Evolutionary conservation across 2,797 vertebrate species (phyloP).

Genomic region (Cephalopachus bancanus): DNA sequence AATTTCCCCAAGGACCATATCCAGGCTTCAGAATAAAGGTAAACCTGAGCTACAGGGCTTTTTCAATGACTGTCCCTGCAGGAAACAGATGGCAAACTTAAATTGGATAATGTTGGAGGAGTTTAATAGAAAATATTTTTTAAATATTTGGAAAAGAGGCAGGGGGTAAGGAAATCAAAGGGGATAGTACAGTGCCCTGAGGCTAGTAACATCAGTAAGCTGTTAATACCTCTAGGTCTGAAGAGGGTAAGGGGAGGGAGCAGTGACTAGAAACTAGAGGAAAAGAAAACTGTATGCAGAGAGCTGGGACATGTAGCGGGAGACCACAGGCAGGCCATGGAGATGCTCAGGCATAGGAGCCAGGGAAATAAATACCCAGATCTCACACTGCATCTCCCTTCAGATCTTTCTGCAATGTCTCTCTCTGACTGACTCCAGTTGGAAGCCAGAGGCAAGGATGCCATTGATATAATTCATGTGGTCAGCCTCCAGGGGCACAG

Average conservation of each 20-base stretch:
- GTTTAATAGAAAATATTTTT: constrained; percentile 63
- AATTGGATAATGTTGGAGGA: constrained; percentile 73
- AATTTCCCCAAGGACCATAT: constrained; percentile 55
- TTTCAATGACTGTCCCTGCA: constrained; percentile 44
- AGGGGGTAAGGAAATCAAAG: constrained; percentile 30
- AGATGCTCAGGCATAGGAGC: background rate
- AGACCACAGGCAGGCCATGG: background rate
- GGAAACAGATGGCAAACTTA: constrained; percentile 74
- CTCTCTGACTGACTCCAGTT: background rate
- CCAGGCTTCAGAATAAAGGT: constrained; percentile 68
- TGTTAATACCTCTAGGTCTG: constrained; percentile 31
- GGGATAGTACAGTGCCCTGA: background rate
- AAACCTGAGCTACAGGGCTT: constrained; percentile 53
- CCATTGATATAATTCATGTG: background rate
- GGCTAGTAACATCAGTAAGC: background rate
- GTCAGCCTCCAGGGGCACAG: background rate
- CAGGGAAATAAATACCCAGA: background rate
- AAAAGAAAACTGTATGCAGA: background rate
- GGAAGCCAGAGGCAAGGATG: constrained; percentile 25
- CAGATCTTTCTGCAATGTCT: background rate
- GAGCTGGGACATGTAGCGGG: background rate
- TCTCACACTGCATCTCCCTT: background rate
- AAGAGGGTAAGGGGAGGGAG: background rate
- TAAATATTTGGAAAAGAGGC: constrained; percentile 49
- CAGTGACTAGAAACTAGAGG: background rate